Percentiles rank a stretch among this genome's conserved stretches.
Evolutionary conservation across 2,797 vertebrate genomes (phyloP).

Genomic region (Phrynocephalus guinanensis): DNA sequence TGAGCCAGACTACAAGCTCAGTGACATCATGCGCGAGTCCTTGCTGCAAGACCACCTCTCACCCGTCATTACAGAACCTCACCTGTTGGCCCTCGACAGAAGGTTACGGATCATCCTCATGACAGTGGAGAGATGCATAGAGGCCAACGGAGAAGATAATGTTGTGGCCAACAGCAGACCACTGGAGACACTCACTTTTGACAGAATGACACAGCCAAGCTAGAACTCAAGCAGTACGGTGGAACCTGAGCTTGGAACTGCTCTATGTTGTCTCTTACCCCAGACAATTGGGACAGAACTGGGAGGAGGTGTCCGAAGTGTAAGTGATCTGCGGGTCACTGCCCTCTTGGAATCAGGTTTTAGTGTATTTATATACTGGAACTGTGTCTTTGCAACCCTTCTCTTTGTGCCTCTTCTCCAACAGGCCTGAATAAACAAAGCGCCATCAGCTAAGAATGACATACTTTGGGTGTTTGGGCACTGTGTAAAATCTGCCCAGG

Average conservation of each 20-base stretch:
- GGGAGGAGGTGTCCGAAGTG: background rate
- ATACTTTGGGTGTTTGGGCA: background rate
- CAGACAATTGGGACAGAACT: fast-evolving
- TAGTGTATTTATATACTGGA: background rate
- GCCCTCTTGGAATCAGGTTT: background rate
- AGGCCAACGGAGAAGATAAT: slow-evolving; percentile 79
- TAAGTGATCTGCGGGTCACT: background rate
- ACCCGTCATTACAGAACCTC: slow-evolving; percentile 88
- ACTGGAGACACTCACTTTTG: fast-evolving
- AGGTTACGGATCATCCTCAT: slow-evolving; percentile 84
- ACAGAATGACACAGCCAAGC: slow-evolving; percentile 43
- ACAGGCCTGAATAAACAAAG: background rate
- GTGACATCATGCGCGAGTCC: slow-evolving; percentile 93
- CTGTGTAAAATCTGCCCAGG: background rate
- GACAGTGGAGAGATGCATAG: slow-evolving; percentile 81
- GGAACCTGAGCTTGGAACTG: background rate
- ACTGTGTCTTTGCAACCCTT: background rate
- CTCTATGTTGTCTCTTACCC: background rate
- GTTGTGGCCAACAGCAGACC: slow-evolving; percentile 80
- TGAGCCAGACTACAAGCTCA: slow-evolving; percentile 83
- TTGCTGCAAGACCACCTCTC: slow-evolving; percentile 83
- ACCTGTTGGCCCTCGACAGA: slow-evolving; percentile 91
- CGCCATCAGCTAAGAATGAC: fast-evolving
- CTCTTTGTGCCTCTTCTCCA: background rate
- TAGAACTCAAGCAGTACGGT: slow-evolving; percentile 30